Percentiles rank a stretch among this genome's conserved stretches.
phyloP scores from a whole-genome alignment of 2,113 vertebrate genomes.

The Cynopterus brachyotis region DNA sequence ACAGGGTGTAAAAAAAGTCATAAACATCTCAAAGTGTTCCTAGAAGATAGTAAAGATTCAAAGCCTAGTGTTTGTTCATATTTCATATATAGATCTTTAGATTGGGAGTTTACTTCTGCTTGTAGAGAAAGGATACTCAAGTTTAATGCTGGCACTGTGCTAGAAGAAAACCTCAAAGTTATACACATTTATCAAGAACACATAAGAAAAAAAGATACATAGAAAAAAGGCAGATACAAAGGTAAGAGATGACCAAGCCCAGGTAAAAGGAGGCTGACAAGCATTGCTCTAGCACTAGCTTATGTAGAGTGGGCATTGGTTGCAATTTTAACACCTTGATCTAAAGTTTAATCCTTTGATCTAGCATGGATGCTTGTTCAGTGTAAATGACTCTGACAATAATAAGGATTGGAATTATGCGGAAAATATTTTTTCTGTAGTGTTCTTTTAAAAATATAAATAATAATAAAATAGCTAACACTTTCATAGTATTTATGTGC shows the following conservation, averaged over 20 bases:
- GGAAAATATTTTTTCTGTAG: background rate
- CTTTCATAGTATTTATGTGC: background rate
- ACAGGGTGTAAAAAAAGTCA: background rate
- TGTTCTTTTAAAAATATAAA: conserved; percentile 5
- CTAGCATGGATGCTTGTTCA: background rate
- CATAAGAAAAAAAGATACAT: background rate
- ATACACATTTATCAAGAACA: background rate
- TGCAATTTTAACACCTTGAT: background rate
- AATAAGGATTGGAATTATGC: background rate
- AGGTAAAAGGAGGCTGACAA: background rate
- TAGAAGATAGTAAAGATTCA: background rate
- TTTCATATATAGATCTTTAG: background rate
- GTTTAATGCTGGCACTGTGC: background rate
- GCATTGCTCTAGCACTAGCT: background rate
- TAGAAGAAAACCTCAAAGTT: background rate
- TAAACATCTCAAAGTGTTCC: background rate
- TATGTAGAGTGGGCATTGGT: background rate
- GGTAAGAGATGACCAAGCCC: background rate
- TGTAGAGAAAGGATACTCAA: background rate
- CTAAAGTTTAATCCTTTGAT: background rate
- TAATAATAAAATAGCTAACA: background rate
- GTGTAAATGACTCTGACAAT: background rate
- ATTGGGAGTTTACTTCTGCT: background rate
- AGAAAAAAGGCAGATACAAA: background rate
- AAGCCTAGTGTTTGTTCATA: background rate